These are phyloP conservation scores for Amphipoea oculea DNA, from an alignment of 2,888 invertebrate genomes.

Conservation along the genomic window DNA sequence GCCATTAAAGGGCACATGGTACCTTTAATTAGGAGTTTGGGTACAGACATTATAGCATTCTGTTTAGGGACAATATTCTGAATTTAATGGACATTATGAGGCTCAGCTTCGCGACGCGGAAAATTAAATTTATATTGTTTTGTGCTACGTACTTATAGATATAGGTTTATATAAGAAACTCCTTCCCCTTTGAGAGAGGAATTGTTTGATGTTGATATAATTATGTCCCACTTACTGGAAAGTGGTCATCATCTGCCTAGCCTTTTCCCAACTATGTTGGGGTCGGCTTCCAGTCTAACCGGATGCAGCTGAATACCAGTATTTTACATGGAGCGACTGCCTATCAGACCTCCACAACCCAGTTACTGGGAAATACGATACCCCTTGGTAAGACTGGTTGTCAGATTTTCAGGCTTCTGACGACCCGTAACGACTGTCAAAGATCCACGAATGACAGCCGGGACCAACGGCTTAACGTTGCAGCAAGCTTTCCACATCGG, in stretches of 20 bases:
- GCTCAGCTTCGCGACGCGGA: slow-evolving; percentile 45
- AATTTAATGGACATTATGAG: slow-evolving; percentile 63
- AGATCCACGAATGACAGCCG: no score
- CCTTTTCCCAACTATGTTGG: no score
- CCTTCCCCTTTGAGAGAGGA: background rate
- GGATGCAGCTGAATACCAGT: no score
- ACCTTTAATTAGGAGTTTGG: slow-evolving; percentile 56
- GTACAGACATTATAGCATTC: slow-evolving; percentile 55
- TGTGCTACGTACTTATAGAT: background rate
- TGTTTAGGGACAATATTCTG: slow-evolving; percentile 55
- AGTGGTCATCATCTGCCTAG: background rate
- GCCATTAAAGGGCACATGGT: slow-evolving; percentile 57
- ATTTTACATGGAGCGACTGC: no score
- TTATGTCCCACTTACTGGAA: background rate
- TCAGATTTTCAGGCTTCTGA: no score
- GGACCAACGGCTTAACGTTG: no score
- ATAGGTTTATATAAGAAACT: slow-evolving; percentile 20
- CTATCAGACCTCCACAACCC: no score
- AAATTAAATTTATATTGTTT: slow-evolving; percentile 62
- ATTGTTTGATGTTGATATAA: slow-evolving; percentile 8
- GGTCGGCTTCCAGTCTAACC: no score
- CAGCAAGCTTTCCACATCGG: no score
- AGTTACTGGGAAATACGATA: no score
- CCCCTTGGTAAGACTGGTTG: no score
- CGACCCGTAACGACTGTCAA: no score